A percentile compares a stretch with the other conserved stretches of the same genome.
Conservation (phyloP, 2,113 vertebrate genomes). For the Addax nasomaculatus region DNA sequence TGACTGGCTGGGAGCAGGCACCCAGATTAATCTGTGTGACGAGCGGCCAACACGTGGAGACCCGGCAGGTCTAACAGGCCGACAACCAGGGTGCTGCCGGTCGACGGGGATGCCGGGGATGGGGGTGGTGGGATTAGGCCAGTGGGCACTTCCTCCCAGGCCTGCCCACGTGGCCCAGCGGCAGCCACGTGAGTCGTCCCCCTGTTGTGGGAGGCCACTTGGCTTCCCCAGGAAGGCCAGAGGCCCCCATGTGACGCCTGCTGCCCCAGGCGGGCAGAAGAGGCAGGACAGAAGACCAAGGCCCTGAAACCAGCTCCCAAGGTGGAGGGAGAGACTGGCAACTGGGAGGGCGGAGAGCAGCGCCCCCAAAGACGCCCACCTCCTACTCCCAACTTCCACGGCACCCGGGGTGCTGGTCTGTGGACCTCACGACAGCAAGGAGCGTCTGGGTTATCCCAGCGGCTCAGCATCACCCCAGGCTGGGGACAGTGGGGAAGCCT, state of each 20-base stretch:
- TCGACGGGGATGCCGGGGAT: fast-evolving
- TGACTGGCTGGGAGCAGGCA: not conserved
- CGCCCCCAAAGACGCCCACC: fast-evolving
- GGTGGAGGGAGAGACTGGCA: not conserved
- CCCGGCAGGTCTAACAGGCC: fast-evolving
- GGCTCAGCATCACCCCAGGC: not conserved
- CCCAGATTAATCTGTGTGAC: not conserved
- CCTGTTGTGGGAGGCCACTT: fast-evolving
- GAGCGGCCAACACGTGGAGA: fast-evolving
- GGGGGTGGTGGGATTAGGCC: fast-evolving
- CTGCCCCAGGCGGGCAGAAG: not conserved
- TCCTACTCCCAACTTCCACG: not conserved
- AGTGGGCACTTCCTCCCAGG: fast-evolving
- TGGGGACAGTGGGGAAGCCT: fast-evolving
- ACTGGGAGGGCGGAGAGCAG: not conserved
- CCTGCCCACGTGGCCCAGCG: fast-evolving
- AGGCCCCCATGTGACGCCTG: not conserved
- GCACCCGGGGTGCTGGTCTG: not conserved
- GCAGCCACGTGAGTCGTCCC: fast-evolving
- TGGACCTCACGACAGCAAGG: fast-evolving
- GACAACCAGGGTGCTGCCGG: fast-evolving
- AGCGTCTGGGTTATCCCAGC: not conserved
- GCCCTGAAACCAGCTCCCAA: not conserved
- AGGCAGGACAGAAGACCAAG: fast-evolving
- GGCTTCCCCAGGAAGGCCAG: not conserved